A percentile compares a stretch with the other conserved stretches of the same genome.
Conservation (phyloP, 2,797 vertebrate species). For the Momotus momota region DNA sequence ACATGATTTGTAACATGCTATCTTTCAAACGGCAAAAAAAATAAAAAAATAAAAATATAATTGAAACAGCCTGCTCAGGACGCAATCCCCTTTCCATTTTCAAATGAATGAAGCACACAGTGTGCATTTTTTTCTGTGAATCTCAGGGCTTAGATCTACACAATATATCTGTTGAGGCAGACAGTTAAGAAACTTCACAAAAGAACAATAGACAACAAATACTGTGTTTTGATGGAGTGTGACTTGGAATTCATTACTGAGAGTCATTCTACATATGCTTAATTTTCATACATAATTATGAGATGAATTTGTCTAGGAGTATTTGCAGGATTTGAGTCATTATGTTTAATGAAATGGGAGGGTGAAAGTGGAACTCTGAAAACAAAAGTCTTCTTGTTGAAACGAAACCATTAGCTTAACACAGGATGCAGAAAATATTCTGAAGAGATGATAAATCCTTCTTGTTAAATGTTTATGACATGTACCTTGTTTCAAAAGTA, state of each 20-base stretch:
- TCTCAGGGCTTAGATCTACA: background rate
- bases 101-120: conserved; percentile 37
- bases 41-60: conserved; percentile 66
- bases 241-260: background rate
- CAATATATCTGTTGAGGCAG: background rate
- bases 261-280: background rate
- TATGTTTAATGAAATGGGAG: background rate
- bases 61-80: conserved; percentile 54
- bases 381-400: background rate
- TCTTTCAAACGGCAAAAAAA: conserved; percentile 53
- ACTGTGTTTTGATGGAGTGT: background rate
- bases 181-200: background rate
- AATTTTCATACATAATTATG: background rate
- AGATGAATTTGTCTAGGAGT: background rate
- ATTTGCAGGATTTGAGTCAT: background rate
- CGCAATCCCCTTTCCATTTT: conserved; percentile 37
- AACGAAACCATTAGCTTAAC: background rate
- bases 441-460: background rate
- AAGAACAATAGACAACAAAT: background rate
- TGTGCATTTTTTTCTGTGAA: background rate
- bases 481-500: background rate
- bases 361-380: background rate
- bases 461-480: background rate
- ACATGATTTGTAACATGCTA: conserved; percentile 67
- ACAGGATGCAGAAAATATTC: background rate